Base-by-base conservation (phyloP, 23 tunicate species). In the Ascidia mentula region DNA sequence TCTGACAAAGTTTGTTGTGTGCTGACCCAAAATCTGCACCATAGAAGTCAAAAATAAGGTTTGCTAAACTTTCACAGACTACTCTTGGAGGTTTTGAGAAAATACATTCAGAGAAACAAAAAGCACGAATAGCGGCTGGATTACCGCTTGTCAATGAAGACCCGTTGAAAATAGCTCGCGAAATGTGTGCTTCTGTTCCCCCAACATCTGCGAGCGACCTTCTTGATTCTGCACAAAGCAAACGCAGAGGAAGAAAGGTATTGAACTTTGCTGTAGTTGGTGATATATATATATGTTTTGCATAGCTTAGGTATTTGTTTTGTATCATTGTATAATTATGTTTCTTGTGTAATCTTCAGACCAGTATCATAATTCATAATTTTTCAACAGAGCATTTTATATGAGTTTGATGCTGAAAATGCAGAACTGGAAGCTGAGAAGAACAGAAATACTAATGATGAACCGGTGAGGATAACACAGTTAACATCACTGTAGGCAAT, bases 141-240 rank as follows among this genome's bases (percentile, higher is more conserved):
- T 60, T 92, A 6, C 77, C 84, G 22, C 65, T 79, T 38, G 37
- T 92, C 9, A 72, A 78, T 18, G 98, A 93, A 77, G 82, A 93
- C 61, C 89, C 93, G 18, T 32, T 93, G 34, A 74, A 84, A 42
- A 77, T 93, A 22, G 80, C 84, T n/a, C 82, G 84, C 6, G 79
- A 88, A 4, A 93, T 93, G 98, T 80, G 76, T 33, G 98, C 98
- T 1, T 93, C 98, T 15, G 89, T 74, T 6, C 98, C 98, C 13
- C 98, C 98, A 15, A 88, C 86, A 40, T 81, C 90, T 30, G 86
- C 98, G 8, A 69, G 89, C 7, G 98, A 93, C 81, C 72, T 93
- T 3, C 75, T 93, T 34, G 93, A 88, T n/a, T 69, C 73, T 7
- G 80, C 79, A 0, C 91, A 92, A 45, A 88, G 87, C 34, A 77